These are phyloP conservation scores for Agonum fuliginosum DNA, from an alignment of 2,888 invertebrate species.

Conservation along the genomic window DNA sequence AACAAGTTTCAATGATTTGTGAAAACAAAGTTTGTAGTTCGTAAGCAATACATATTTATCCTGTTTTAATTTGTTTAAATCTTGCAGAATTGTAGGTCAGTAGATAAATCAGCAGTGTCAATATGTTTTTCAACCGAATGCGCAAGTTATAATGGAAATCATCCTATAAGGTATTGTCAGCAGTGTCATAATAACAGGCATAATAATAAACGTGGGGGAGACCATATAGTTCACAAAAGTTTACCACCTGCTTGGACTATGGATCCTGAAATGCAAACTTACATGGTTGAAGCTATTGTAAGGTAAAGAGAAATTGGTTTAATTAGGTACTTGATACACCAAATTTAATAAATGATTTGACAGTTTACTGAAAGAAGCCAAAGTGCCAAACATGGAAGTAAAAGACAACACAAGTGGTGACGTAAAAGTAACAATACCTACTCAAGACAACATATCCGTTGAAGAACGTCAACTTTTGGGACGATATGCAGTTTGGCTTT, in stretches of 20 bases:
- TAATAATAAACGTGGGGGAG: conserved; percentile 89
- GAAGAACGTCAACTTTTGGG: conserved; percentile 94
- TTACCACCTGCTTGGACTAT: conserved; percentile 92
- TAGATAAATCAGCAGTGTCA: conserved; percentile 93
- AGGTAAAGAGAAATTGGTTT: no score
- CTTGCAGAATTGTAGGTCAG: conserved; percentile 90
- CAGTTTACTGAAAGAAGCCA: conserved; percentile 93
- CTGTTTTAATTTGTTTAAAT: conserved; percentile 36
- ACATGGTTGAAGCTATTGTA: conserved; percentile 95
- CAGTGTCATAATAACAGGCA: conserved; percentile 93
- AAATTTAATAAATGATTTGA: conserved; percentile 58
- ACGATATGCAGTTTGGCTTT: conserved; percentile 97
- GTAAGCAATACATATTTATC: neutral
- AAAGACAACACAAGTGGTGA: conserved; percentile 72
- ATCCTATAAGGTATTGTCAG: conserved; percentile 94
- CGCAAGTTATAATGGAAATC: conserved; percentile 95
- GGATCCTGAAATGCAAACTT: conserved; percentile 93
- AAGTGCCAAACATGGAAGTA: conserved; percentile 83
- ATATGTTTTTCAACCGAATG: conserved; percentile 98
- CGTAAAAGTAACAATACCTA: conserved; percentile 70
- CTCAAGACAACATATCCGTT: conserved; percentile 82
- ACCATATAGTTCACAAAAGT: conserved; percentile 93
- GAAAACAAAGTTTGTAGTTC: conserved; percentile 87
- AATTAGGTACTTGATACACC: neutral
- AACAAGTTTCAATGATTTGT: conserved; percentile 95